These are phyloP conservation scores for Halocynthia roretzi DNA, from an alignment of 23 tunicate species.

Conservation along the genomic window DNA sequence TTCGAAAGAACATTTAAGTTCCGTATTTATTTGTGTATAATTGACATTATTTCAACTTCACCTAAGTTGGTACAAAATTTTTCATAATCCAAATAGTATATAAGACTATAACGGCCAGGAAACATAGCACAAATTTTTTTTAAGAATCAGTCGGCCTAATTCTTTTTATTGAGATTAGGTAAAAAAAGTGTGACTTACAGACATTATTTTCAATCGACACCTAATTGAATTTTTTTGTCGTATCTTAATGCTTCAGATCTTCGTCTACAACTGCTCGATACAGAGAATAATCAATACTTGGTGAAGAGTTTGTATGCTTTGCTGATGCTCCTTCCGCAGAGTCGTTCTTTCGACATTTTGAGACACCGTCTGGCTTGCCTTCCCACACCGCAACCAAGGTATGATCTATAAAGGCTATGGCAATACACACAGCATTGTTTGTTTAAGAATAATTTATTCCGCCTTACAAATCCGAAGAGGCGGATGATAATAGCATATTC, in stretches of 20 bases:
- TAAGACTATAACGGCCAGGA: background rate
- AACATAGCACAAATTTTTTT: background rate
- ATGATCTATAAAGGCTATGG: background rate
- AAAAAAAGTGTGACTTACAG: background rate
- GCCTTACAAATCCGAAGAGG: no score
- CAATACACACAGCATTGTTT: no score
- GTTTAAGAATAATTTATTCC: background rate
- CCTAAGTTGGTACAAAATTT: no score
- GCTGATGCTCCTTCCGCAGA: constrained; percentile 88
- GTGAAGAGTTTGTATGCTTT: constrained; percentile 66
- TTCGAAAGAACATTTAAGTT: background rate
- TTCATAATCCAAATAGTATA: background rate
- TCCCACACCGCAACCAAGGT: constrained; percentile 25
- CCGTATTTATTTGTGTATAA: constrained; percentile 1
- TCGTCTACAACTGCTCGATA: constrained; percentile 64
- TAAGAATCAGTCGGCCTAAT: background rate
- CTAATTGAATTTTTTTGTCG: background rate
- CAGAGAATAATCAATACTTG: constrained; percentile 39
- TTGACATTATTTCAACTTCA: background rate
- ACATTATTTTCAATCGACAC: background rate
- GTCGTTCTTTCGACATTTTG: constrained; percentile 57
- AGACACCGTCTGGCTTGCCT: constrained; percentile 62
- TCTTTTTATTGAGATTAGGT: background rate
- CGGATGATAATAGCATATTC: no score
- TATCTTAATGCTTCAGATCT: constrained; percentile 38